Conservation (phyloP, 1,140 invertebrate species). For the Drosophila insularis region DNA sequence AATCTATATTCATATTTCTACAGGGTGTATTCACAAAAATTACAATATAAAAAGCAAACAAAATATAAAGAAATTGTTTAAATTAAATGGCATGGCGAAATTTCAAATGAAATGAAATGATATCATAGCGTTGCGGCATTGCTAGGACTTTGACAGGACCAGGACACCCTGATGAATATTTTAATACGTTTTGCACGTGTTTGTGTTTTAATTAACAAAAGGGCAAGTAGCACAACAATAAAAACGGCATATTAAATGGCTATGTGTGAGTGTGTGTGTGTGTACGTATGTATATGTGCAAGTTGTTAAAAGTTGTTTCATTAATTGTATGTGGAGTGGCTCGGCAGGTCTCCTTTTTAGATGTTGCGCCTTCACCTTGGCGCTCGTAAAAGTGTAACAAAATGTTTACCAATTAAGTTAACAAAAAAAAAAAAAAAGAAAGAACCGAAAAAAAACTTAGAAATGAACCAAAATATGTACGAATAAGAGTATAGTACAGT, state of each 20-base stretch:
- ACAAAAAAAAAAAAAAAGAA: conserved; percentile 44
- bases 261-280: conserved; percentile 1
- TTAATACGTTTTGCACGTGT: conserved; percentile 74
- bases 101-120: conserved; percentile 14
- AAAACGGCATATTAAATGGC: conserved; percentile 70
- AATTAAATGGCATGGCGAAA: conserved; percentile 7
- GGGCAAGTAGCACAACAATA: conserved; percentile 63
- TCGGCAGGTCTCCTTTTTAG: conserved; percentile 24
- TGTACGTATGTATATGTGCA: conserved; percentile 24
- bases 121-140: conserved; percentile 8
- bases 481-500: neutral
- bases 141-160: conserved; percentile 13
- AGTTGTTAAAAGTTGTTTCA: conserved; percentile 56
- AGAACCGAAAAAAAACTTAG: neutral
- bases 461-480: neutral
- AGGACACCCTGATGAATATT: conserved; percentile 63
- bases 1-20: neutral
- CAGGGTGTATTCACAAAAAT: conserved; percentile 18
- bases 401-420: conserved; percentile 80
- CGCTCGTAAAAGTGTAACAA: conserved; percentile 75
- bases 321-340: conserved; percentile 48
- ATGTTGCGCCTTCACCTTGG: conserved; percentile 62
- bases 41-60: conserved; percentile 7
- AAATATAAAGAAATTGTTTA: conserved; percentile 3
- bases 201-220: conserved; percentile 80